These are phyloP conservation scores for Physeter macrocephalus DNA, from an alignment of 2,113 vertebrate genomes.

Conservation along the genomic window DNA sequence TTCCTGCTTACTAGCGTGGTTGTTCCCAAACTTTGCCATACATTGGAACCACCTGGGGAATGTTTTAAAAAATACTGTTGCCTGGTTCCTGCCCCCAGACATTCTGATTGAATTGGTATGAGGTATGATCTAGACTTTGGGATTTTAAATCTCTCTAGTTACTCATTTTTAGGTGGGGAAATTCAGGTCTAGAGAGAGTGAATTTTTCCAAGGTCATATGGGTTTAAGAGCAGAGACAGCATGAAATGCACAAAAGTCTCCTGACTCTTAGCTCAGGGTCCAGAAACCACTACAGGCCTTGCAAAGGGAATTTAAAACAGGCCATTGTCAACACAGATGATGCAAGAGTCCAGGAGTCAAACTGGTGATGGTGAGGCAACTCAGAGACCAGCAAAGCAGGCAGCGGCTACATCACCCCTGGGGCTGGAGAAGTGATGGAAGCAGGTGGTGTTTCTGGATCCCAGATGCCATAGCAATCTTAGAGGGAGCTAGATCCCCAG, in stretches of 20 bases:
- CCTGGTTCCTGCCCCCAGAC: neutral
- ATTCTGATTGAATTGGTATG: neutral
- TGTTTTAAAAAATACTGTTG: neutral
- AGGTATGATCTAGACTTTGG: neutral
- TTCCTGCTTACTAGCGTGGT: neutral
- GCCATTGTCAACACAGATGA: neutral
- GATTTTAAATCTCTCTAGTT: neutral
- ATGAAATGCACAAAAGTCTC: slow-evolving; percentile 24
- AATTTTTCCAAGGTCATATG: neutral
- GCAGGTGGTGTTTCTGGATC: neutral
- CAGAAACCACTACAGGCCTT: neutral
- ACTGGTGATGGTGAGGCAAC: neutral
- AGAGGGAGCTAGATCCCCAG: neutral
- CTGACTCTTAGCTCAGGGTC: neutral
- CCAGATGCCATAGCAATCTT: neutral
- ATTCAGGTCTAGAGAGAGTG: neutral
- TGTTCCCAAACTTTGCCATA: neutral
- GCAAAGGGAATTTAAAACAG: neutral
- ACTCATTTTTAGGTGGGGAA: slow-evolving; percentile 7
- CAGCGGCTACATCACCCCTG: neutral
- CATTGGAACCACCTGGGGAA: neutral
- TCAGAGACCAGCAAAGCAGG: neutral
- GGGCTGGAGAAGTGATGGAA: neutral
- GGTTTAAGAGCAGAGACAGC: slow-evolving; percentile 17
- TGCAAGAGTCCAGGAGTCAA: neutral